Conservation (phyloP, 2,888 invertebrate species). For the Noctua fimbriata region DNA sequence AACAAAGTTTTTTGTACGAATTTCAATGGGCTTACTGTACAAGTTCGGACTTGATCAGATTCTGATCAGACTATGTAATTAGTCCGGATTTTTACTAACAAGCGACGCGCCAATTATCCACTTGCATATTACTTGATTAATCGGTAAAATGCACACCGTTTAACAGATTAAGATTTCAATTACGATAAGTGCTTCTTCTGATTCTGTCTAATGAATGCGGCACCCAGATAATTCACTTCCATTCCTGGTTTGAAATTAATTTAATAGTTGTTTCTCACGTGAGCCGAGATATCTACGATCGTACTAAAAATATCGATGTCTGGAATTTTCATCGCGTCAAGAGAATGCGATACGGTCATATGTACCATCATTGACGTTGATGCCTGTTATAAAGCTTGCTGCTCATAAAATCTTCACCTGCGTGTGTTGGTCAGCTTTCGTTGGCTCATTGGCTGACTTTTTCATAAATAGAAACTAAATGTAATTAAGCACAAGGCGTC, state of each 20-base stretch:
- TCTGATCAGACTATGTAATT: conserved; percentile 5
- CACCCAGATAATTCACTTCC: conserved; percentile 69
- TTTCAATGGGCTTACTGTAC: conserved; percentile 38
- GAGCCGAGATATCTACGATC: conserved; percentile 73
- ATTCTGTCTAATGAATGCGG: conserved; percentile 69
- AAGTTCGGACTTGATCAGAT: conserved; percentile 56
- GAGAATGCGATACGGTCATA: conserved; percentile 77
- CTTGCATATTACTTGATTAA: conserved; percentile 50
- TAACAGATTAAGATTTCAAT: conserved; percentile 70
- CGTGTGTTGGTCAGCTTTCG: conserved; percentile 69
- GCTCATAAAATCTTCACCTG: conserved; percentile 76
- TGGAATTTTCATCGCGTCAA: conserved; percentile 76
- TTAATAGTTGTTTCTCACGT: conserved; percentile 75
- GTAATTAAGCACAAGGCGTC: conserved; percentile 84
- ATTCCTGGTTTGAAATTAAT: conserved; percentile 68
- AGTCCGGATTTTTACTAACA: conserved; percentile 26
- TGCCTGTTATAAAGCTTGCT: conserved; percentile 73
- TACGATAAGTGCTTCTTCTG: conserved; percentile 69
- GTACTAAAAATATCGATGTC: conserved; percentile 78
- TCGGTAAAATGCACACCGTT: conserved; percentile 63
- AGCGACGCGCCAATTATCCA: conserved; percentile 38
- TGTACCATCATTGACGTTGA: conserved; percentile 74
- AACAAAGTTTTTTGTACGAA: conserved; percentile 48
- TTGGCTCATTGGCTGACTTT: conserved; percentile 67
- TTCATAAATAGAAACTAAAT: conserved; percentile 66